These are phyloP conservation scores for Polyodon spathula DNA, from an alignment of 2,113 vertebrate genomes.

Conservation along the genomic window DNA sequence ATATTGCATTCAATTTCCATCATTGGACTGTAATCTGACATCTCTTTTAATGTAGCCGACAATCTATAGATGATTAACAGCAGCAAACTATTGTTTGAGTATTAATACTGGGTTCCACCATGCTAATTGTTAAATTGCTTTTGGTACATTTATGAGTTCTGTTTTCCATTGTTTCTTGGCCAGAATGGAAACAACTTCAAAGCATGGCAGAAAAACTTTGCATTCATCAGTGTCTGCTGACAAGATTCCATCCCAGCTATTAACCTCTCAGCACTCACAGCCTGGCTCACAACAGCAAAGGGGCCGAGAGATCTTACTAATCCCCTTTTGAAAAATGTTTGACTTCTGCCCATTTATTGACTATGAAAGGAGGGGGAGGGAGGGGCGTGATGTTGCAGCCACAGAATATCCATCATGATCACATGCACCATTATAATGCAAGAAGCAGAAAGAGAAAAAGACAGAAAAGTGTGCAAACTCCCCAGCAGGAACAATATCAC, in stretches of 20 bases:
- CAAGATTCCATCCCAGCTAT: conserved; percentile 63
- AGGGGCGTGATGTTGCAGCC: conserved; percentile 13
- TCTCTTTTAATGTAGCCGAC: not conserved
- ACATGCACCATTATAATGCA: too few relatives aligned
- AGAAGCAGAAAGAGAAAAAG: too few relatives aligned
- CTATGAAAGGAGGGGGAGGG: conserved; percentile 38
- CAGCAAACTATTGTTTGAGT: conserved; percentile 19
- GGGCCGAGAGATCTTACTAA: conserved; percentile 57
- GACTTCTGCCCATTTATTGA: conserved; percentile 58
- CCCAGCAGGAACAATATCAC: not conserved
- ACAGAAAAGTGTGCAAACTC: not conserved
- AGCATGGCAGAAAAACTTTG: conserved; percentile 48
- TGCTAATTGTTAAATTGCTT: conserved; percentile 25
- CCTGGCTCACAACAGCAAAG: conserved; percentile 47
- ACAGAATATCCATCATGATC: too few relatives aligned
- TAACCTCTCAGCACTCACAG: conserved; percentile 62
- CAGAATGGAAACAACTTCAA: conserved; percentile 62
- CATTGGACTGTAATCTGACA: conserved; percentile 37
- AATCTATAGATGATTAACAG: conserved; percentile 8
- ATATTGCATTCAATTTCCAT: too few relatives aligned
- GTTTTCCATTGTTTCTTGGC: conserved; percentile 55
- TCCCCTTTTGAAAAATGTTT: conserved; percentile 62
- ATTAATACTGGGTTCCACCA: not conserved
- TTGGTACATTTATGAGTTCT: conserved; percentile 32
- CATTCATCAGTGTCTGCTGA: conserved; percentile 59